Conservation (phyloP, 2,113 vertebrate genomes). For the Syngnathus scovelli region DNA sequence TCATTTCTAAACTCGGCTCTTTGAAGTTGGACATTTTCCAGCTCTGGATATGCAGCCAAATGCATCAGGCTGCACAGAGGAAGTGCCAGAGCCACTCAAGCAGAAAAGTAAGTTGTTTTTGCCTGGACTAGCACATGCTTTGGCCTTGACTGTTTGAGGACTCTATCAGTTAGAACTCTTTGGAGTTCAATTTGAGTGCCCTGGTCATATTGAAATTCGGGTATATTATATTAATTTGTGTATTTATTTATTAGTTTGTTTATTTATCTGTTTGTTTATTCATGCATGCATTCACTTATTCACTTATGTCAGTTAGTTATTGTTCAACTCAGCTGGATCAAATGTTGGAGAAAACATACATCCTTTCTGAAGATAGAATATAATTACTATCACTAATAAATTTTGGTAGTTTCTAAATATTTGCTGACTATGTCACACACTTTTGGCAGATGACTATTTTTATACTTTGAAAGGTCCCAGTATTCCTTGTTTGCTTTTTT, state of each 20-base stretch:
- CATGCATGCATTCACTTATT: too few relatives aligned
- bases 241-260: background rate
- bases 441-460: conserved; percentile 14
- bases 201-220: background rate
- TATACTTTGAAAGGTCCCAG: conserved; percentile 27
- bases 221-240: background rate
- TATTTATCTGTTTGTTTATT: background rate
- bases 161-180: background rate
- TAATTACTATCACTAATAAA: background rate
- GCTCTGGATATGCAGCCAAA: conserved; percentile 34
- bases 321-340: too few relatives aligned
- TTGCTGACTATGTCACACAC: conserved; percentile 9
- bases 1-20: conserved; percentile 35
- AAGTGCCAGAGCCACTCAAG: conserved; percentile 38
- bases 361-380: background rate
- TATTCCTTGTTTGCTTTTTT: conserved; percentile 37
- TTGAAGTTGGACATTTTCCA: conserved; percentile 41
- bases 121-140: conserved; percentile 2
- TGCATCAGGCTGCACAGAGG: conserved; percentile 45
- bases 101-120: conserved; percentile 47
- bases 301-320: too few relatives aligned
- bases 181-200: background rate
- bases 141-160: conserved; percentile 7
- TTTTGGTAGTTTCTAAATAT: background rate
- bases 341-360: too few relatives aligned